Conservation (phyloP, 2,113 vertebrate species). For the Colistium nudipinnis region DNA sequence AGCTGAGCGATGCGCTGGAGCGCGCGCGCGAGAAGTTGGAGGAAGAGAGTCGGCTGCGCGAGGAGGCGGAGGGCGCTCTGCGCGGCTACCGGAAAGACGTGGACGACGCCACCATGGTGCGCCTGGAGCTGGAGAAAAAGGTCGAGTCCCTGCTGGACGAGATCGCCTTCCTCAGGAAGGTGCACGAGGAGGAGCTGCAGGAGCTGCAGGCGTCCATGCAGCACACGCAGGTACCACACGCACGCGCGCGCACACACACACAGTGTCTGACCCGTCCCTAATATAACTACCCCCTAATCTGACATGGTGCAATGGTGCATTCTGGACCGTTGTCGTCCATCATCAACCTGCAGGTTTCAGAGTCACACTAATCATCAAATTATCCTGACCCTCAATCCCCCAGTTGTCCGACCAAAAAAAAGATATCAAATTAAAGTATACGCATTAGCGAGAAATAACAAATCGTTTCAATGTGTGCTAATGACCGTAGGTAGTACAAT, state of each 20-base stretch:
- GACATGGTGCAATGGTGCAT: not conserved
- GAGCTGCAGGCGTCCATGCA: conserved; percentile 84
- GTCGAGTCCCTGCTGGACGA: conserved; percentile 86
- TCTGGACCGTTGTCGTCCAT: not conserved
- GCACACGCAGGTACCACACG: conserved; percentile 77
- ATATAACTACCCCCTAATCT: too few species aligned
- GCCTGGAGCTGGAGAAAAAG: conserved; percentile 85
- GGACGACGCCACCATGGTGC: conserved; percentile 81
- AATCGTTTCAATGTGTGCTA: too few species aligned
- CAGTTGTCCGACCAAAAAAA: too few species aligned
- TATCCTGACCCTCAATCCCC: not conserved
- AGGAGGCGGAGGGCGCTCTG: conserved; percentile 81
- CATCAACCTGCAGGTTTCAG: not conserved
- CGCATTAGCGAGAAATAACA: too few species aligned
- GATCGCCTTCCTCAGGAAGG: conserved; percentile 85
- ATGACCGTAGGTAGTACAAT: too few species aligned
- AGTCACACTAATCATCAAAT: not conserved
- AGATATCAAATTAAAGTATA: too few species aligned
- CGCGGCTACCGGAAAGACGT: conserved; percentile 82
- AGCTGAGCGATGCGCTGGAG: conserved; percentile 80
- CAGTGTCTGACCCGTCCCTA: too few species aligned
- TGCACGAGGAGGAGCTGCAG: conserved; percentile 85
- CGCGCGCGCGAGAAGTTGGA: conserved; percentile 79
- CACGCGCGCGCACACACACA: not conserved
- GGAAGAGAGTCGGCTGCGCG: conserved; percentile 78